Percentiles rank a stretch among this genome's conserved stretches.
Evolutionary conservation across 2,797 vertebrate species (phyloP).

Genomic region (Myripristis murdjan): DNA sequence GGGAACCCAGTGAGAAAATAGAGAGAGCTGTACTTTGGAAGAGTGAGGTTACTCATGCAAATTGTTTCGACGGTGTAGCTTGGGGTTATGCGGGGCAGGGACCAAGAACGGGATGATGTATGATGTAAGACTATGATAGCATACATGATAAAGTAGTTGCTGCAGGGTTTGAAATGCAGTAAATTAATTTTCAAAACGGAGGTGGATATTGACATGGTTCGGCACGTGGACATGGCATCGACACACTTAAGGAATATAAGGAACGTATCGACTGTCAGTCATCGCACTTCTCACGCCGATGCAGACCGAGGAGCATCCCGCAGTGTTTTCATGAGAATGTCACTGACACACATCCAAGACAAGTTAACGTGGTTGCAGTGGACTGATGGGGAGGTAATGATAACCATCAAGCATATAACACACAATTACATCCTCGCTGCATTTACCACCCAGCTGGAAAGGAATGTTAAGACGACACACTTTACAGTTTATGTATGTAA

Average conservation of each 20-base stretch:
- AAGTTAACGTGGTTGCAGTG: neutral
- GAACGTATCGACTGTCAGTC: conserved; percentile 36
- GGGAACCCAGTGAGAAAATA: neutral
- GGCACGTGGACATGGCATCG: conserved; percentile 20
- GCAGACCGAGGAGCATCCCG: conserved; percentile 24
- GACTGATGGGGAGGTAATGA: neutral
- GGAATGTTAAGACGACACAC: too few relatives aligned
- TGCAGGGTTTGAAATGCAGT: conserved; percentile 6
- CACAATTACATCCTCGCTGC: neutral
- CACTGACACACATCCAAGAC: conserved; percentile 26
- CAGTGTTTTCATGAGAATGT: conserved; percentile 39
- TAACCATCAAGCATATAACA: conserved; percentile 9
- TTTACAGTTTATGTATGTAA: too few relatives aligned
- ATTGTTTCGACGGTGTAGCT: conserved; percentile 13
- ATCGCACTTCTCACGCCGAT: conserved; percentile 28
- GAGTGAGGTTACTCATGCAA: neutral
- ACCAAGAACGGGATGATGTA: conserved; percentile 1
- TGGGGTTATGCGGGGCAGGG: conserved; percentile 21
- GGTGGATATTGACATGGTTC: conserved; percentile 32
- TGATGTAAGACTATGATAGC: conserved; percentile 25
- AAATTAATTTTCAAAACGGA: neutral
- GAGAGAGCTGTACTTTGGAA: too few relatives aligned
- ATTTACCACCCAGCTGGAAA: too few relatives aligned
- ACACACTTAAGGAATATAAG: conserved; percentile 33
- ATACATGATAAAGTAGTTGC: neutral